Base-by-base conservation (phyloP, 64 coral and sea anemone genomes). In the Stichodactyla mertensii region DNA sequence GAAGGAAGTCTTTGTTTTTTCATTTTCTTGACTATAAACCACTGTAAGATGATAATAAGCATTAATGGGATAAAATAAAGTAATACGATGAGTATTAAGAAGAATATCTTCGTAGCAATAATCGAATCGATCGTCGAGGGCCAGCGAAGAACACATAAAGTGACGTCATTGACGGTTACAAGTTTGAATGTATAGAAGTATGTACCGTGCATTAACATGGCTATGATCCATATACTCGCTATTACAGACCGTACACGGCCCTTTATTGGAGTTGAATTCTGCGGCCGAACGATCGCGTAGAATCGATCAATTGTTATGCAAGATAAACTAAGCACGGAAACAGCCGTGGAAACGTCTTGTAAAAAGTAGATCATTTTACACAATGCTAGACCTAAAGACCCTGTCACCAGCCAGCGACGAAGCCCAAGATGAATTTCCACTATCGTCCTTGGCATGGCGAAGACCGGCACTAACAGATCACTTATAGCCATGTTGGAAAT, bases 401-500 rank as follows among this genome's bases (percentile, higher is more conserved):
- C 78, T 0, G 54, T 52, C 1, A 88, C 24, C 4, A 88, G 77
- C 87, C 87, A 88, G 16, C 87, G 77, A 26, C 77, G 77, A 64
- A 45, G 36, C 5, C 26, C 87, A 0, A 81, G 2, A 9, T 80
- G 23, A 24, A 82, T 88, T 9, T 88, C 77, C 4, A 80, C 78
- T 23, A 88, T 88, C 1, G 55, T 78, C 15, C 87, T 78, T 7
- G 89, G 89, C 52, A 86, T 56, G 2, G 89, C 83, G 15, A 86
- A 61, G 6, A 90, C 19, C 18, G 89, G 64, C 5, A 78, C 61
- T 6, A 90, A 24, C 1, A 90, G 22, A 22, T 90, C 89, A 19
- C 74, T 52, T 12, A 90, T 54, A 0, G 89, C 82, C 89, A 90
- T 90, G 24, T 86, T 90, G 7, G 53, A 71, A 10, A 90, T 90